A percentile compares a stretch with the other conserved stretches of the same genome.
Evolutionary conservation across 23 tunicate species (phyloP).

Genomic region (Styela plicata): DNA sequence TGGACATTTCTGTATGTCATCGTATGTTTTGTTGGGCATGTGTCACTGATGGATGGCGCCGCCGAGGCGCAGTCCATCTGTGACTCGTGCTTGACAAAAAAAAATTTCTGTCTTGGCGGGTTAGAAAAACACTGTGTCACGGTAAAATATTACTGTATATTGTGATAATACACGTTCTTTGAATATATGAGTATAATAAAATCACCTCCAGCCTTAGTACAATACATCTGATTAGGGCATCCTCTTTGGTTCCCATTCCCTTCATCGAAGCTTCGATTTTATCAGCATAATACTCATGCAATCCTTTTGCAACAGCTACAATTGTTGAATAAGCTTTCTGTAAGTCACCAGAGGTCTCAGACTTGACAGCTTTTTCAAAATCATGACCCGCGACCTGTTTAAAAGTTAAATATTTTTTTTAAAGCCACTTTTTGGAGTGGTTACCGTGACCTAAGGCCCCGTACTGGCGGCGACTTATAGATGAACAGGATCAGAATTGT

Average conservation of each 20-base stretch:
- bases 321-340: conserved; percentile 25
- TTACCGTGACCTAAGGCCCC: too few relatives aligned
- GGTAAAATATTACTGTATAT: too few relatives aligned
- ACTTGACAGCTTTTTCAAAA: conserved; percentile 13
- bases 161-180: too few relatives aligned
- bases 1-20: not conserved
- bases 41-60: too few relatives aligned
- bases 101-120: too few relatives aligned
- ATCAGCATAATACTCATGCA: conserved; percentile 26
- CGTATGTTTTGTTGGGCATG: too few relatives aligned
- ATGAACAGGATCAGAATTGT: too few relatives aligned
- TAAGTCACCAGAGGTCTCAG: conserved; percentile 25
- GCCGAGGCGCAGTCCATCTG: too few relatives aligned
- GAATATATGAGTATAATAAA: too few relatives aligned
- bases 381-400: conserved; percentile 14
- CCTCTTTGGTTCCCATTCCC: conserved; percentile 30
- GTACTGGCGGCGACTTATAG: too few relatives aligned
- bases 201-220: conserved; percentile 21
- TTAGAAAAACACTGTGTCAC: too few relatives aligned
- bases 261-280: conserved; percentile 24
- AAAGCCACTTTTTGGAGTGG: not conserved
- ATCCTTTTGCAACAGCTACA: conserved; percentile 14
- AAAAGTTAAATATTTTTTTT: not conserved
- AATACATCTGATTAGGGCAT: conserved; percentile 7
- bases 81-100: too few relatives aligned